phyloP scores from a whole-genome alignment of 1,140 invertebrate species.

The Drosophila albomicans region DNA sequence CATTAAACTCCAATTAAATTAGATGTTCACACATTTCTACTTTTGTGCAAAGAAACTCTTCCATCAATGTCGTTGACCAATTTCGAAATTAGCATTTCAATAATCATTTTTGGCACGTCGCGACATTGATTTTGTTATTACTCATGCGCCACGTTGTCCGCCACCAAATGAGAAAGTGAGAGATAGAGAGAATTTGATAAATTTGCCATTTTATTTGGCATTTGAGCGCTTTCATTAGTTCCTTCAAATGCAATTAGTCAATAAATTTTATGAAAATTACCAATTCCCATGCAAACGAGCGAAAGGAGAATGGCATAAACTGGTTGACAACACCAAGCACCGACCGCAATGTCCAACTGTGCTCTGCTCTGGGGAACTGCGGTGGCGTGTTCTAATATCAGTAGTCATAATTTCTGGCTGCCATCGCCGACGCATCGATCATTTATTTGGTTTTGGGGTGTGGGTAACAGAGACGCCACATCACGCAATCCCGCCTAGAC shows the following conservation, averaged over 20 bases:
- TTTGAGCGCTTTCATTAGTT: slow-evolving; percentile 70
- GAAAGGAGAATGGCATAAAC: slow-evolving; percentile 4
- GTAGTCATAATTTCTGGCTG: slow-evolving; percentile 65
- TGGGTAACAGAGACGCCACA: slow-evolving; percentile 44
- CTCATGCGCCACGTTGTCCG: slow-evolving; percentile 41
- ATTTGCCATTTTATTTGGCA: slow-evolving; percentile 78
- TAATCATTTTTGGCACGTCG: slow-evolving; percentile 35
- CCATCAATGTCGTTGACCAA: slow-evolving; percentile 16
- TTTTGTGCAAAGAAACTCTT: neutral
- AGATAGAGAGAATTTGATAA: slow-evolving; percentile 60
- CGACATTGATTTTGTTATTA: slow-evolving; percentile 64
- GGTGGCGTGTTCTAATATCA: slow-evolving; percentile 62
- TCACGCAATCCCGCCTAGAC: slow-evolving; percentile 33
- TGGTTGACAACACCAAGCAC: slow-evolving; percentile 42
- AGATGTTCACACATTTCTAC: slow-evolving; percentile 43
- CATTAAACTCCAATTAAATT: slow-evolving; percentile 51
- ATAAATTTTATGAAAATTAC: slow-evolving; percentile 80
- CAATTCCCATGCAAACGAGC: slow-evolving; percentile 64
- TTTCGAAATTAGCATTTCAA: slow-evolving; percentile 66
- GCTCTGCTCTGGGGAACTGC: neutral
- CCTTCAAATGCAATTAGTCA: slow-evolving; percentile 76
- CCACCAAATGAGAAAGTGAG: neutral
- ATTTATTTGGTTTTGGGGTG: slow-evolving; percentile 42
- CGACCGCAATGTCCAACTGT: neutral
- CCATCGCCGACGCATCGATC: slow-evolving; percentile 67